These are phyloP conservation scores for Uloborus diversus DNA, from an alignment of 1,140 invertebrate species.

Conservation along the genomic window DNA sequence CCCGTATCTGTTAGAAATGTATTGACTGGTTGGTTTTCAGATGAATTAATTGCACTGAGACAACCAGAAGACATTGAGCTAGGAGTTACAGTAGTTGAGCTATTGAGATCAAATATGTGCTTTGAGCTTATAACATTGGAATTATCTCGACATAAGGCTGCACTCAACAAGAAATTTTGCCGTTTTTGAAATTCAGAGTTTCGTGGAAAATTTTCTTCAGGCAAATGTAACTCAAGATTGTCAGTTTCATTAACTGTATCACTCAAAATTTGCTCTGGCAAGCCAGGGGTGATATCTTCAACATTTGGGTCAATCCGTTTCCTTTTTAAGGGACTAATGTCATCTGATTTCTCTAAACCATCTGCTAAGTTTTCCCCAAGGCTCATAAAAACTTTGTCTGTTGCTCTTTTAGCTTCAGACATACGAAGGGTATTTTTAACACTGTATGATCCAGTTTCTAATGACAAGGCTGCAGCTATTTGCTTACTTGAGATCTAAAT, in stretches of 20 bases:
- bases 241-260: constrained; percentile 17
- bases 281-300: constrained; percentile 4
- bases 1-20: neutral
- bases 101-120: constrained; percentile 34
- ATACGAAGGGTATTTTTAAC: neutral
- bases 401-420: neutral
- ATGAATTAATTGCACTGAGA: constrained; percentile 35
- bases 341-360: neutral
- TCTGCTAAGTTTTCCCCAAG: too few relatives aligned
- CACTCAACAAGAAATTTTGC: neutral
- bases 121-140: neutral
- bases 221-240: constrained; percentile 10
- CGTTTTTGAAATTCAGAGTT: constrained; percentile 22
- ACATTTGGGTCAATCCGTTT: constrained; percentile 18
- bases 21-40: neutral
- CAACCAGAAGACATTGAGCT: constrained; percentile 42
- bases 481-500: constrained; percentile 37
- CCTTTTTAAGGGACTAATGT: constrained; percentile 1
- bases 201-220: constrained; percentile 8
- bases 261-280: constrained; percentile 44
- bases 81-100: constrained; percentile 43
- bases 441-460: constrained; percentile 38
- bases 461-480: constrained; percentile 31
- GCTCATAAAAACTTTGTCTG: neutral
- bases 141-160: neutral